Base-by-base conservation (phyloP, 2,797 vertebrate species). In the Allobates femoralis region DNA sequence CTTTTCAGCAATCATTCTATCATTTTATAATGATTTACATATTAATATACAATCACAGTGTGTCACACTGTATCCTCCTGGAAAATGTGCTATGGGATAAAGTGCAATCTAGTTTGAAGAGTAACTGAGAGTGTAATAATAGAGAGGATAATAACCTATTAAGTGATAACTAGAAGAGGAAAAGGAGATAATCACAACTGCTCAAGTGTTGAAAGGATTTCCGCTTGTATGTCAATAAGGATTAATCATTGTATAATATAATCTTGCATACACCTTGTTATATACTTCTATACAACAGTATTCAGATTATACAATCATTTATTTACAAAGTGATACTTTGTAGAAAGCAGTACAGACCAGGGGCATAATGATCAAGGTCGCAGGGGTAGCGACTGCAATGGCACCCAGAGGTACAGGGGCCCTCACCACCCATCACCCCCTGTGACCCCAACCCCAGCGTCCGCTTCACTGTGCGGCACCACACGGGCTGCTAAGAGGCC, bases 81-180 rank as follows among this genome's bases (percentile, higher is more conserved):
- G 62, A 67, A n/a, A 67, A 82, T 71, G 64, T 50, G 50, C 53
- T 55, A 18, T 37, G 66, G 64, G 80, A 32, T 71, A 82, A 82
- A 82, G 80, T 67, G 51, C 66, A 71, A 37, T 53, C 50, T n/a
- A 56, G 50, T 34, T 78, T 56, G 55, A 78, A 58, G 26, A 58
- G 76, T 78, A 78, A 78, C 76, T 46, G 23, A 46, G 34, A 71
- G 21, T n/a, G 21, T 46, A 58, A 34, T 58, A 78, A 58, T 58
- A 34, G 30, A 56, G 19, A 37, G 6, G 23, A 58, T 77, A 69
- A 69, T 69, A 69, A 69, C 66, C 30, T 77, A 32, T 12, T 30
- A 76, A 74, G 32, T 50, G 23, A 77, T 77, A 77, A 55, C 51
- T 55, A 56, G 50, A 51, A 77, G 8, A 58, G 53, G 53, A 78